Conservation (phyloP, 2,797 vertebrate species). For the Notamacropus eugenii region DNA sequence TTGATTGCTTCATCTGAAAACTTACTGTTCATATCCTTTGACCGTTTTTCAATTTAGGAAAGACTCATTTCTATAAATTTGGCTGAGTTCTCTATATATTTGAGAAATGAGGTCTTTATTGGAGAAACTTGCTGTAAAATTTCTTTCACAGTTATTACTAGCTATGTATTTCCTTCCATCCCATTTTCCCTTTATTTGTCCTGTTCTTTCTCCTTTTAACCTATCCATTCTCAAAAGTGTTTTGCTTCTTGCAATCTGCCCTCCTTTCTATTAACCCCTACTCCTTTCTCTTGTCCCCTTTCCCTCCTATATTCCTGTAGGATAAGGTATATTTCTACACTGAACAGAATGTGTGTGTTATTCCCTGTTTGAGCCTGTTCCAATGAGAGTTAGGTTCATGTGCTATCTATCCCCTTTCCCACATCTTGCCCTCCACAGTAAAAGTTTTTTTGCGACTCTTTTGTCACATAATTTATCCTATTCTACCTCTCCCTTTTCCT, state of each 20-base stretch:
- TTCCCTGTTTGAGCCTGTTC: no score
- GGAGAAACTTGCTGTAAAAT: background rate
- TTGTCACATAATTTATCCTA: background rate
- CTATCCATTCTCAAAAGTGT: background rate
- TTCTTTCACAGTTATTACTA: background rate
- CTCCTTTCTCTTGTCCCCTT: background rate
- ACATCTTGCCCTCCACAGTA: background rate
- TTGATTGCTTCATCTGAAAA: background rate
- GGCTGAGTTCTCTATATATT: background rate
- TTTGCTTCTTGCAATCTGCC: background rate
- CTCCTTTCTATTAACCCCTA: background rate
- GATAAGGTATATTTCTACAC: background rate
- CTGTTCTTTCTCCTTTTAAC: background rate
- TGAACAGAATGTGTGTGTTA: no score
- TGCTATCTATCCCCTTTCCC: background rate
- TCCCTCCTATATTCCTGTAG: background rate
- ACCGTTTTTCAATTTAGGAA: background rate
- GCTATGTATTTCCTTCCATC: background rate
- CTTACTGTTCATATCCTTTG: background rate
- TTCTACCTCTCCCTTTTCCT: background rate
- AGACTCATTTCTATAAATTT: background rate
- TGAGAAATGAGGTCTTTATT: background rate
- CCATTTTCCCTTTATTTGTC: background rate
- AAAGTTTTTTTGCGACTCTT: background rate
- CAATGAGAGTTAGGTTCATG: no score